Percentiles rank a stretch among this genome's conserved stretches.
These are phyloP conservation scores for Leptosomus discolor DNA, from an alignment of 2,113 vertebrate species.

Conservation along the genomic window DNA sequence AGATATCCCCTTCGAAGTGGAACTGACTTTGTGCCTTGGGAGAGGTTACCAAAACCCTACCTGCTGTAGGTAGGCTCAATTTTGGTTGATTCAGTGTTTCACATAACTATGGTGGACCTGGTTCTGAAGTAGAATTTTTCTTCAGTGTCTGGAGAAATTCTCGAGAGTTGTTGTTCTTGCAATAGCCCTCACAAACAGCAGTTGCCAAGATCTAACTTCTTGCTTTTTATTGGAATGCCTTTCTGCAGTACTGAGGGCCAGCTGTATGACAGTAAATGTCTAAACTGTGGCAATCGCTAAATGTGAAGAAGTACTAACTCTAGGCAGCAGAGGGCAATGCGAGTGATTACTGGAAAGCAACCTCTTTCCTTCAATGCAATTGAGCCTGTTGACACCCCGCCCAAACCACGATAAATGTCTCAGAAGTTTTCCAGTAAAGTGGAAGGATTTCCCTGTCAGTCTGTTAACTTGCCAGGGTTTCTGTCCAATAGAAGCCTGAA, in stretches of 20 bases:
- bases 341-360: neutral
- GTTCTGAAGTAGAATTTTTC: neutral
- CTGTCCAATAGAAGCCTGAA: neutral
- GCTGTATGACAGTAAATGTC: neutral
- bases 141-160: neutral
- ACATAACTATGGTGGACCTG: too few species aligned
- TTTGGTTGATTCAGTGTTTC: neutral
- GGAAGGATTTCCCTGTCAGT: neutral
- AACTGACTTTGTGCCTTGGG: neutral
- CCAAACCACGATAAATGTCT: neutral
- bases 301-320: neutral
- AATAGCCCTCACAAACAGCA: neutral
- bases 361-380: neutral
- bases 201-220: neutral
- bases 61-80: neutral
- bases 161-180: neutral
- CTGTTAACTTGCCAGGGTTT: neutral
- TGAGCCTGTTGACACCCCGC: neutral
- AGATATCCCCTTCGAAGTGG: neutral
- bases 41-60: neutral
- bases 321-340: neutral
- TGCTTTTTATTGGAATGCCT: neutral
- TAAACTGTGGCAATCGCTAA: neutral
- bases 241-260: neutral
- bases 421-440: neutral